These are phyloP conservation scores for Oreochromis tanganicae DNA, from an alignment of 2,113 vertebrate genomes.

Conservation along the genomic window DNA sequence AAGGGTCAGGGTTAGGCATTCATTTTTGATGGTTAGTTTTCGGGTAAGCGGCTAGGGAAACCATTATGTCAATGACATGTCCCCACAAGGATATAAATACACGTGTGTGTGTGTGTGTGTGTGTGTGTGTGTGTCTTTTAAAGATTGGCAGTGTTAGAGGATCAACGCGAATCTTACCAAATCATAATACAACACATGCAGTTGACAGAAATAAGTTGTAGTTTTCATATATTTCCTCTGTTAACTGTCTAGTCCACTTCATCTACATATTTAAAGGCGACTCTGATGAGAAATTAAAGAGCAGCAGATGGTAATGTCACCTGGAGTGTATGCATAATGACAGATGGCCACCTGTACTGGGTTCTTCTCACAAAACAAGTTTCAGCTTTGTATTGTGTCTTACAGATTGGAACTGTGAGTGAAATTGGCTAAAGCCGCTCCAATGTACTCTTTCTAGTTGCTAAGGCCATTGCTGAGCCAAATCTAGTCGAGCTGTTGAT, in stretches of 20 bases:
- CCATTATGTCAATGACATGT: no score
- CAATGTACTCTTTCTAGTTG: not conserved
- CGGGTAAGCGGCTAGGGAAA: no score
- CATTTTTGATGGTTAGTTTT: no score
- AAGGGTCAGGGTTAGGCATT: not conserved
- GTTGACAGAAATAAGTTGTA: not conserved
- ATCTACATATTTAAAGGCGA: slow-evolving; percentile 31
- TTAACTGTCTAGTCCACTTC: slow-evolving; percentile 16
- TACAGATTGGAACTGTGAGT: not conserved
- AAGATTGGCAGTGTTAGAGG: not conserved
- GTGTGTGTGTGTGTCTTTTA: not conserved
- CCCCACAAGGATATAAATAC: no score
- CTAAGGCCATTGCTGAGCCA: slow-evolving; percentile 18
- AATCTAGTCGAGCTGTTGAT: slow-evolving; percentile 5
- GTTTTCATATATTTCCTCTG: not conserved
- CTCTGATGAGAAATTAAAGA: not conserved
- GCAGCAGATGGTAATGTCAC: slow-evolving; percentile 64
- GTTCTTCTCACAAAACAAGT: not conserved
- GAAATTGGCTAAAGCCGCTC: not conserved
- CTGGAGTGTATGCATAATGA: slow-evolving; percentile 37
- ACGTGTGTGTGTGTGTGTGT: no score
- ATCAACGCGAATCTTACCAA: not conserved
- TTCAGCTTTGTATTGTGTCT: not conserved
- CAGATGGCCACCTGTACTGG: slow-evolving; percentile 51
- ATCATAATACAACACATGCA: not conserved